Conservation (phyloP, 1,140 invertebrate genomes). For the Episyrphus balteatus region DNA sequence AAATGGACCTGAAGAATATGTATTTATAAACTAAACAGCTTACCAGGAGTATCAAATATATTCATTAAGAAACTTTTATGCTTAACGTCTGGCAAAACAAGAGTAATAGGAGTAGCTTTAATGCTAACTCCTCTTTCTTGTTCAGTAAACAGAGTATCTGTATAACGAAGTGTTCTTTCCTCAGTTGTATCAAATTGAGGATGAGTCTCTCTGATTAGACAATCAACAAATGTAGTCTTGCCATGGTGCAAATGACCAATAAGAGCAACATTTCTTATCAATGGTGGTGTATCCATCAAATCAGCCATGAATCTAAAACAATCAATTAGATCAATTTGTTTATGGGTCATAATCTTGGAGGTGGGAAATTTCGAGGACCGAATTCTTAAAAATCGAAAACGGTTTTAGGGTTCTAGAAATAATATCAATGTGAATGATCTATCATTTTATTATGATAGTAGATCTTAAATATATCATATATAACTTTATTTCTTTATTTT, state of each 20-base stretch:
- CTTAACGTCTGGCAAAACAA: conserved; percentile 87
- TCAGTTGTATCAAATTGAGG: conserved; percentile 68
- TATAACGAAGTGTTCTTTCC: conserved; percentile 78
- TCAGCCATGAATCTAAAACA: conserved; percentile 70
- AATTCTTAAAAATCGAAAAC: too few species aligned
- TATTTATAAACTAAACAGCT: too few species aligned
- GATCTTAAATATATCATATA: too few species aligned
- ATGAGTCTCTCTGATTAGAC: conserved; percentile 94
- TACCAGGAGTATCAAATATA: conserved; percentile 94
- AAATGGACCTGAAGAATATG: too few species aligned
- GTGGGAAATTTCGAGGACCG: too few species aligned
- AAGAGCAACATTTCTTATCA: conserved; percentile 93
- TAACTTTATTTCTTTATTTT: too few species aligned
- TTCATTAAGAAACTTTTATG: conserved; percentile 93
- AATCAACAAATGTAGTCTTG: conserved; percentile 98
- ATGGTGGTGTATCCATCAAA: conserved; percentile 90
- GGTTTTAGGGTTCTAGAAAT: too few species aligned
- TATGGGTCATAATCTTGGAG: too few species aligned
- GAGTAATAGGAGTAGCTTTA: conserved; percentile 89
- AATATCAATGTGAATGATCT: too few species aligned
- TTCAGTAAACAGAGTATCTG: conserved; percentile 95
- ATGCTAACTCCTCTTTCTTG: conserved; percentile 96
- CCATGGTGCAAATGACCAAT: conserved; percentile 98
- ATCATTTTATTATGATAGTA: too few species aligned
- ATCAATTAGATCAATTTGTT: too few species aligned